These are phyloP conservation scores for Spodoptera exigua DNA, from an alignment of 2,888 invertebrate genomes.

Conservation along the genomic window DNA sequence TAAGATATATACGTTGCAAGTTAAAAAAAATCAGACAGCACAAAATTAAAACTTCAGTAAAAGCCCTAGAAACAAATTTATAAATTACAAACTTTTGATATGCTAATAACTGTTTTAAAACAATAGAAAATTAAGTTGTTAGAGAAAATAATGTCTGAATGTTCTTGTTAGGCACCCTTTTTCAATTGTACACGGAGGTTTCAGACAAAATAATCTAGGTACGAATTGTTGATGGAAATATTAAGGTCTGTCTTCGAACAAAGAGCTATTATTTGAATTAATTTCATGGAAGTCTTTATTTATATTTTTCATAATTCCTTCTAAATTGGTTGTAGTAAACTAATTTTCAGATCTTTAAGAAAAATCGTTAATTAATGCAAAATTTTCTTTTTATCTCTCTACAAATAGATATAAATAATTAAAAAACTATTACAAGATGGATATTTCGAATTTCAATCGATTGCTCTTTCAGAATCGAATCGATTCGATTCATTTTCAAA, in stretches of 20 bases:
- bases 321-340: not conserved
- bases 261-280: conserved; percentile 19
- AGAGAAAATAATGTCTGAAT: conserved; percentile 24
- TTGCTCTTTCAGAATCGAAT: no score
- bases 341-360: no score
- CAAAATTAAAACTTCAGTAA: not conserved
- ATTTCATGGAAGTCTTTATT: conserved; percentile 5
- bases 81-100: conserved; percentile 14
- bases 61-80: not conserved
- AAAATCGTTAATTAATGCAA: not conserved
- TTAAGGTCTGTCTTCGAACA: conserved; percentile 22
- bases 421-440: no score
- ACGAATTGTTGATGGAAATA: conserved; percentile 22
- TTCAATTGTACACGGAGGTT: conserved; percentile 35
- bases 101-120: conserved; percentile 34
- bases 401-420: no score
- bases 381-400: no score
- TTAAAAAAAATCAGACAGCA: no score
- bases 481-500: no score
- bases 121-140: conserved; percentile 25
- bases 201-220: conserved; percentile 31
- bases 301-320: conserved; percentile 1
- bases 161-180: conserved; percentile 23
- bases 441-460: no score
- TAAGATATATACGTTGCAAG: no score